Evolutionary conservation across 1,140 invertebrate genomes (phyloP).

Genomic region (Cherax destructor): DNA sequence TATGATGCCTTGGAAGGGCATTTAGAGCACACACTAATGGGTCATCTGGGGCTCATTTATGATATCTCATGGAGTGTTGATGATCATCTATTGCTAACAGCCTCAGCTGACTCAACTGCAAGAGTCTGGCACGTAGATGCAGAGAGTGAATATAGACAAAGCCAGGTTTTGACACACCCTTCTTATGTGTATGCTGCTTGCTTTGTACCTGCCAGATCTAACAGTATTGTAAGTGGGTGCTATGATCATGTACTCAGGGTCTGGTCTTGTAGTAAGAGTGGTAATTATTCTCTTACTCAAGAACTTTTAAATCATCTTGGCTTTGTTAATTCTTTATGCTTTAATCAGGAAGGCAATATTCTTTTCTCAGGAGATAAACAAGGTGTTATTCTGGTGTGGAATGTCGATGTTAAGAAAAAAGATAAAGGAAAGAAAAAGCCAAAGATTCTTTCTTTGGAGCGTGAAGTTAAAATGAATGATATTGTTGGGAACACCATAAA

Average conservation of each 20-base stretch:
- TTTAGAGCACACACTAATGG: conserved; percentile 20
- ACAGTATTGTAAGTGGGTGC: conserved; percentile 38
- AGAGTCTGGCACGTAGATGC: conserved; percentile 34
- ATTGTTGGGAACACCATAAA: conserved; percentile 46
- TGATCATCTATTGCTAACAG: conserved; percentile 42
- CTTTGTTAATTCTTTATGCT: conserved; percentile 58
- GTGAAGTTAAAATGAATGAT: conserved; percentile 48
- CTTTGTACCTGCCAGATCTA: conserved; percentile 26
- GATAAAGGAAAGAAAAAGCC: conserved; percentile 39
- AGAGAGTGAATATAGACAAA: conserved; percentile 4
- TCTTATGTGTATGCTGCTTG: conserved; percentile 52
- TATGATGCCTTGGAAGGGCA: conserved; percentile 40
- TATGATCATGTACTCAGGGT: conserved; percentile 61
- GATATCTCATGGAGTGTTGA: conserved; percentile 51
- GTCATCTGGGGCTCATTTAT: conserved; percentile 65
- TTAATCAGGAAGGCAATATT: conserved; percentile 32
- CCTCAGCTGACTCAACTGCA: conserved; percentile 58
- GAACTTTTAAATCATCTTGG: conserved; percentile 48
- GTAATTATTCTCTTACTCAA: conserved; percentile 33
- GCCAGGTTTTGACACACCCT: conserved; percentile 44
- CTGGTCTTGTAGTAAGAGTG: conserved; percentile 29
- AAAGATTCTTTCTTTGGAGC: conserved; percentile 20
- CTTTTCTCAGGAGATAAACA: conserved; percentile 63
- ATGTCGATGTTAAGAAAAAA: neutral
- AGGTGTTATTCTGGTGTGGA: conserved; percentile 55